A percentile compares a stretch with the other conserved stretches of the same genome.
These are phyloP conservation scores for Scolopax bukidnonensis DNA, from an alignment of 2,797 vertebrate genomes.

Conservation along the genomic window DNA sequence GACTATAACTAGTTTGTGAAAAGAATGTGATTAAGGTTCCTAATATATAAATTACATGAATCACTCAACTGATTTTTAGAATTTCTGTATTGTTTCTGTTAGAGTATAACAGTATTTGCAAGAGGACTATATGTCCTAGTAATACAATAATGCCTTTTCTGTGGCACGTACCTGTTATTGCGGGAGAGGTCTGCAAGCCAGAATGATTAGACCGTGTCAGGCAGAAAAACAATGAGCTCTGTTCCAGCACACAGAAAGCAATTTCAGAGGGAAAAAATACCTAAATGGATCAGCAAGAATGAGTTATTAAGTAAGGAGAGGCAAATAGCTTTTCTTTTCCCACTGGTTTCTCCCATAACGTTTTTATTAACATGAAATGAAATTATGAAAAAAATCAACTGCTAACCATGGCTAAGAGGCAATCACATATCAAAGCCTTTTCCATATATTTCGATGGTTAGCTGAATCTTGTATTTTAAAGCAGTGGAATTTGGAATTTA, in stretches of 20 bases:
- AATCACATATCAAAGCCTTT: background rate
- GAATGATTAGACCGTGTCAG: slow-evolving; percentile 11
- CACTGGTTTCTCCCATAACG: background rate
- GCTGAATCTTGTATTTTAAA: background rate
- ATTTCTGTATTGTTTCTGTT: background rate
- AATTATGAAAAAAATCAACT: background rate
- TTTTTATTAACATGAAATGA: background rate
- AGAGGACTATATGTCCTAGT: background rate
- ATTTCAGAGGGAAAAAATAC: slow-evolving; percentile 2
- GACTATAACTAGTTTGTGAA: background rate
- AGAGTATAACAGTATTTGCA: background rate
- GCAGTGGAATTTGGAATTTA: background rate
- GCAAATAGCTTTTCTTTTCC: background rate
- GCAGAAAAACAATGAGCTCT: slow-evolving; percentile 40
- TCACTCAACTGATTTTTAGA: background rate
- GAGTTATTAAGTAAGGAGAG: background rate
- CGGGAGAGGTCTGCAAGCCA: slow-evolving; percentile 5
- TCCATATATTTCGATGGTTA: background rate
- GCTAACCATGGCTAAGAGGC: background rate
- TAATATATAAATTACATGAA: background rate
- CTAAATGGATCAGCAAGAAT: background rate
- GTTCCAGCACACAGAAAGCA: slow-evolving; percentile 9
- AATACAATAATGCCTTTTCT: background rate
- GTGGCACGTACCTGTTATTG: background rate
- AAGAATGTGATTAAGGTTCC: background rate